Percentiles rank a stretch among this genome's conserved stretches.
These are phyloP conservation scores for Himantopus leucocephalus DNA, from an alignment of 2,113 vertebrate species.

Conservation along the genomic window DNA sequence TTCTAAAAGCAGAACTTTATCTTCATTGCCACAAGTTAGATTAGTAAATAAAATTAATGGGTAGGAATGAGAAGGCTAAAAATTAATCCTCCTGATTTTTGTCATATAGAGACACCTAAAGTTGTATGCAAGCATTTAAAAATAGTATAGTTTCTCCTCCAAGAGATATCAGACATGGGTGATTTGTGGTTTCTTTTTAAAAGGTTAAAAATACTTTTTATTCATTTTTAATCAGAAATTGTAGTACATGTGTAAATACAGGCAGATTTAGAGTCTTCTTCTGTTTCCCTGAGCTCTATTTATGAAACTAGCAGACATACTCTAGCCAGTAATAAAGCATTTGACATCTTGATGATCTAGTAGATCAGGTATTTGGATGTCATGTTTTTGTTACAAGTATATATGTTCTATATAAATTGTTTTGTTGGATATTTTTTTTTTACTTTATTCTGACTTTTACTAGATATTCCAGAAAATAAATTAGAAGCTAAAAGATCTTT, in stretches of 20 bases:
- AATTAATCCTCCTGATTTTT: background rate
- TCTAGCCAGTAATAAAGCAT: background rate
- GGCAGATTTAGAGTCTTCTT: background rate
- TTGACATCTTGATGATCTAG: background rate
- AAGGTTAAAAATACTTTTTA: background rate
- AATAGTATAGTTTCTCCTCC: background rate
- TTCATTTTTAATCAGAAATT: background rate
- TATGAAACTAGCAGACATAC: background rate
- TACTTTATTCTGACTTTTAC: background rate
- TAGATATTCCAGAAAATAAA: background rate
- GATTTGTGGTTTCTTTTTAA: background rate
- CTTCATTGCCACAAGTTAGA: background rate
- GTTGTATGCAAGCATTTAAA: background rate
- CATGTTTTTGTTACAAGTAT: background rate
- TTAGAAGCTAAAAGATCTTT: background rate
- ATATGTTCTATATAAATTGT: background rate
- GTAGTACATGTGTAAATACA: background rate
- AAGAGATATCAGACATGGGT: background rate
- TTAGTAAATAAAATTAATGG: background rate
- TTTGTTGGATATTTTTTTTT: background rate
- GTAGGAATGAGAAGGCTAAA: background rate
- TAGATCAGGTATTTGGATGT: background rate
- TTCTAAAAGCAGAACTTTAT: background rate
- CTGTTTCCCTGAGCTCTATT: background rate
- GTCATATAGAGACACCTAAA: background rate